Base-by-base conservation (phyloP, 2,888 invertebrate genomes). In the Xylocampa areola region DNA sequence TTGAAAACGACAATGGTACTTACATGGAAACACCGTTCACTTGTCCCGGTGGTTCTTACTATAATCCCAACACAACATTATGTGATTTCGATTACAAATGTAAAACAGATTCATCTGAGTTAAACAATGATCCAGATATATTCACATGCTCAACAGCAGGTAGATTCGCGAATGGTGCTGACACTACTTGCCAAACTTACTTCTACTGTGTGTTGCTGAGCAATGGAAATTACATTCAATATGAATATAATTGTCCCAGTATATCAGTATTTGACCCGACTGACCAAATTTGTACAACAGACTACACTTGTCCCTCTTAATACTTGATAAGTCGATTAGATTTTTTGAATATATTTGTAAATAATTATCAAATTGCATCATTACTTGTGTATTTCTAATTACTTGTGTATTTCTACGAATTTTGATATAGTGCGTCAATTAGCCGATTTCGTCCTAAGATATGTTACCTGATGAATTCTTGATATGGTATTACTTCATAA, bases 181-280 rank as follows among this genome's bases (percentile, higher is more conserved):
- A 88, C 45, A 52, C 79, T 4, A 72, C 70, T 2, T 87, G 87
- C 33, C 74, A 76, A 47, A 74, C 60, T 2, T 88, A 86, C 51
- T 79, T 73, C 48, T 65, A 76, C 8, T 88, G 87, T 49, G 76
- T 76, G 10, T 50, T 67, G 37, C 45, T 72, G 21, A 49, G 58
- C 17, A 67, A 77, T 36, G 81, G 80, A 4, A 75, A 76, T 1
- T 79, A 73, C 29, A 37, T 59, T 2, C 40, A 71, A 41, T 77
- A 71, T 32, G 53, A 65, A 19, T 85, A 79, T 40, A 80, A 70
- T 3, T 86, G 86, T 44, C 81, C 84, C 0, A 63, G 68, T 25
- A 71, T 73, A 14, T 82, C 85, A 4, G 59, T 79, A 8, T 88
- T 88, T 61, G 80, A 84, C 61, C 86, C 85, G 1, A 55, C 39